Percentiles rank a stretch among this genome's conserved stretches.
Conservation (phyloP, 1,140 invertebrate species). For the Tetramorium alpestre region DNA sequence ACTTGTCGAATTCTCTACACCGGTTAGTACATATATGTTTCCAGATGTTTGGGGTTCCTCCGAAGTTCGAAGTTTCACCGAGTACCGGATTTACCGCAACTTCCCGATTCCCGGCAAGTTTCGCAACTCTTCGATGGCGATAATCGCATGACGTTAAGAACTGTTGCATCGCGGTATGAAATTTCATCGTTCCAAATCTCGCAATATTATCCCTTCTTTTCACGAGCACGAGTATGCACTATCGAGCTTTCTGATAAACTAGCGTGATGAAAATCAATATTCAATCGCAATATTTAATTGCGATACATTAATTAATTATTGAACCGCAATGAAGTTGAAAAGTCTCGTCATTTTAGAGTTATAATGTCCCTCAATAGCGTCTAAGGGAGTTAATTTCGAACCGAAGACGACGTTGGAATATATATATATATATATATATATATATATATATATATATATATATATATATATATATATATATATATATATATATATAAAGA, state of each 20-base stretch:
- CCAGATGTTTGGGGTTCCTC: slow-evolving; percentile 42
- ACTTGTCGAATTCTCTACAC: slow-evolving; percentile 10
- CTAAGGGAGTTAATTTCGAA: slow-evolving; percentile 39
- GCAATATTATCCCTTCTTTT: background rate
- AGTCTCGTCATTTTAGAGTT: background rate
- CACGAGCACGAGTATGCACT: background rate
- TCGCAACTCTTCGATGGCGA: slow-evolving; percentile 3
- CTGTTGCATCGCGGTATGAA: slow-evolving; percentile 6
- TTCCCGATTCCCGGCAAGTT: slow-evolving; percentile 30
- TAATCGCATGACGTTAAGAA: slow-evolving; percentile 39
- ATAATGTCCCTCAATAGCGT: background rate
- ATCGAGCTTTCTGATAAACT: background rate
- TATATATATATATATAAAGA: slow-evolving; percentile 33
- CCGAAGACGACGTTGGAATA: slow-evolving; percentile 12
- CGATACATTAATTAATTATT: background rate
- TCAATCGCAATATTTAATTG: background rate
- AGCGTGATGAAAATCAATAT: background rate
- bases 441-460: background rate
- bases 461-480: slow-evolving; percentile 28
- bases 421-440: slow-evolving; percentile 33
- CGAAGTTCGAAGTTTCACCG: slow-evolving; percentile 32
- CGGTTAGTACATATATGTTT: slow-evolving; percentile 34
- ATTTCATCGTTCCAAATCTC: background rate
- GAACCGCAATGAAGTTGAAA: background rate
- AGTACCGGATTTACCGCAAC: slow-evolving; percentile 43